Base-by-base conservation (phyloP, 2,113 vertebrate genomes). In the Hippocampus abdominalis region DNA sequence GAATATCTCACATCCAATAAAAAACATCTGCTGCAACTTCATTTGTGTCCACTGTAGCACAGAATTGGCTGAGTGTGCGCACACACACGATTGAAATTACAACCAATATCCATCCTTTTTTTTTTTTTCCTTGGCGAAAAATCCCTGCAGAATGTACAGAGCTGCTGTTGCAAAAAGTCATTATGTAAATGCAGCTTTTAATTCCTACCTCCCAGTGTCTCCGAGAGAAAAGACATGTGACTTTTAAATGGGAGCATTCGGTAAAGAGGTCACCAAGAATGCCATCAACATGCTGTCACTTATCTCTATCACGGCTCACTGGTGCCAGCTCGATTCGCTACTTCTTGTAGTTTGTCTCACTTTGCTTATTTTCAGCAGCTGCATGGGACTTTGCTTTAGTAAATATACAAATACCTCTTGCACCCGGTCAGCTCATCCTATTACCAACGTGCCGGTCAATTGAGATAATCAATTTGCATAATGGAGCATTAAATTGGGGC, bases 401-500 rank as follows among this genome's bases (percentile, higher is more conserved):
- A 80, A 78, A 80, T 66, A 79, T 81, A 84, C 88, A 76, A 86
- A 81, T 84, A 84, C 76, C 71, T 76, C 65, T 69, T 73, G 72
- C 84, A 81, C 74, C 71, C 82, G 78, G 61, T 87, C 86, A 90
- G 85, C 83, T 84, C 72, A 23, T 79, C 86, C 89, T 85, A 90
- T 91, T 91, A 89, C 85, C 83, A 76, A 81, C 89, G 84, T 77
- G 89, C 90, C 90, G 90, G 91, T 92, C 92, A 92, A 92, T 92
- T 92, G 91, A 91, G 91, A 92, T 91, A 91, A 92, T 90, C 89
- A 90, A 92, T 93, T 93, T 92, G 86, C 92, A 91, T 93, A 93
- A 93, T 92, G 90, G 91, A 88, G 89, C 91, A 89, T 92, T 91
- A 92, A 92, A 92, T 92, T 92, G 89, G 2, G 77, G 79, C 84